Conservation (phyloP, 30 jellyfish, hydroid and myxozoan genomes). For the Mastigias papua region DNA sequence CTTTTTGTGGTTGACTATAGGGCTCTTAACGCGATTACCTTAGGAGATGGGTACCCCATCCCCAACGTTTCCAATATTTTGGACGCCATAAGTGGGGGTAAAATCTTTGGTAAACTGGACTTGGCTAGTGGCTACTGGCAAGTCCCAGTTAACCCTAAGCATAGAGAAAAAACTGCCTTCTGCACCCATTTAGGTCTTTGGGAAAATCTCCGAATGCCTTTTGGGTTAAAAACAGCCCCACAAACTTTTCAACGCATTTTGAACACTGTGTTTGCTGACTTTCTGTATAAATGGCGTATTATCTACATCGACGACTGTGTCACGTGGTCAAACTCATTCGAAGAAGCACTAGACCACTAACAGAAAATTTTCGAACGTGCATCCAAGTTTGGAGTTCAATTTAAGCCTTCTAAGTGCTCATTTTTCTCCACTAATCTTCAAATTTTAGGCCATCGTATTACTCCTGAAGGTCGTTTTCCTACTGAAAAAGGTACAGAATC, state of each 20-base stretch:
- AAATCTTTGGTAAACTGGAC: slow-evolving; percentile 38
- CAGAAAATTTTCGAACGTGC: slow-evolving; percentile 27
- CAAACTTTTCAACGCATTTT: slow-evolving; percentile 28
- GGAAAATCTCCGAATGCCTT: slow-evolving; percentile 54
- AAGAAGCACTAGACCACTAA: slow-evolving; percentile 39
- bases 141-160: slow-evolving; percentile 26
- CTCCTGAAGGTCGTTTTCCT: slow-evolving; percentile 50
- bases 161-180: slow-evolving; percentile 47
- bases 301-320: slow-evolving; percentile 57
- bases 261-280: slow-evolving; percentile 15
- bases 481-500: slow-evolving; percentile 41
- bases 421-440: slow-evolving; percentile 32
- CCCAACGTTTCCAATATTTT: slow-evolving; percentile 15
- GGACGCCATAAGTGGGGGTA: slow-evolving; percentile 21
- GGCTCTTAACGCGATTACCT: slow-evolving; percentile 40
- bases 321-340: slow-evolving; percentile 37
- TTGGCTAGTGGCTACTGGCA: slow-evolving; percentile 48
- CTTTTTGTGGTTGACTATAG: slow-evolving; percentile 56
- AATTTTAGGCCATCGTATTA: slow-evolving; percentile 49
- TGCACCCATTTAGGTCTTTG: slow-evolving; percentile 28
- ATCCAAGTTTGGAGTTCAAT: slow-evolving; percentile 38
- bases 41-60: slow-evolving; percentile 46
- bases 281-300: slow-evolving; percentile 23
- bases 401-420: slow-evolving; percentile 52
- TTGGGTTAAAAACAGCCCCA: slow-evolving; percentile 46